A percentile compares a stretch with the other conserved stretches of the same genome.
phyloP scores from a whole-genome alignment of 2,113 vertebrate genomes.

The Apaloderma vittatum region DNA sequence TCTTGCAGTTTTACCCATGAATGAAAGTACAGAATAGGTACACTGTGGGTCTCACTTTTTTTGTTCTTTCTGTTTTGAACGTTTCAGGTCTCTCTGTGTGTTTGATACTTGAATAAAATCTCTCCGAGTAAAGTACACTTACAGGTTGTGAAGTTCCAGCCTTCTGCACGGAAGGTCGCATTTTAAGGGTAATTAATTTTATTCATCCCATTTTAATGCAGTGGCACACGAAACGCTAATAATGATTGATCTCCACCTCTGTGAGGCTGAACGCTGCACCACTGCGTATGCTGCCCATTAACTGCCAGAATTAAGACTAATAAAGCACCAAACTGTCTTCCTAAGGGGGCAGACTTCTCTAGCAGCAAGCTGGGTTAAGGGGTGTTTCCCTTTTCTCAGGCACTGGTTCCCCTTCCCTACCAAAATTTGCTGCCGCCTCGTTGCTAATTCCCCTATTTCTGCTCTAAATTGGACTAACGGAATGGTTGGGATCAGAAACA shows the following conservation, averaged over 20 bases:
- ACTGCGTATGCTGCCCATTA: not conserved
- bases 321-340: not conserved
- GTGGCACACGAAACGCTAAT: not conserved
- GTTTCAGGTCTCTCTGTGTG: not conserved
- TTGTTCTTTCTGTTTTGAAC: not conserved
- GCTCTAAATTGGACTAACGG: not conserved
- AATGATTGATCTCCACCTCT: not conserved
- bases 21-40: not conserved
- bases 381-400: not conserved
- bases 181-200: conserved; percentile 7
- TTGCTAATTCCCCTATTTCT: not conserved
- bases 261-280: not conserved
- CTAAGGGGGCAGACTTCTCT: not conserved
- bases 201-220: not conserved
- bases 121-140: not conserved
- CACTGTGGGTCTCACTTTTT: not conserved
- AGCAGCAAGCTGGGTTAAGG: not conserved
- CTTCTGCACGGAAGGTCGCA: not conserved
- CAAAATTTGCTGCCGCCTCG: not conserved
- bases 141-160: not conserved
- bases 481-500: not conserved
- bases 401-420: not conserved
- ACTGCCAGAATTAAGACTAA: not conserved
- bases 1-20: not conserved
- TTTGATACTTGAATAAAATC: not conserved